Conservation (phyloP, 2,797 vertebrate species). For the Protosalanx chinensis region DNA sequence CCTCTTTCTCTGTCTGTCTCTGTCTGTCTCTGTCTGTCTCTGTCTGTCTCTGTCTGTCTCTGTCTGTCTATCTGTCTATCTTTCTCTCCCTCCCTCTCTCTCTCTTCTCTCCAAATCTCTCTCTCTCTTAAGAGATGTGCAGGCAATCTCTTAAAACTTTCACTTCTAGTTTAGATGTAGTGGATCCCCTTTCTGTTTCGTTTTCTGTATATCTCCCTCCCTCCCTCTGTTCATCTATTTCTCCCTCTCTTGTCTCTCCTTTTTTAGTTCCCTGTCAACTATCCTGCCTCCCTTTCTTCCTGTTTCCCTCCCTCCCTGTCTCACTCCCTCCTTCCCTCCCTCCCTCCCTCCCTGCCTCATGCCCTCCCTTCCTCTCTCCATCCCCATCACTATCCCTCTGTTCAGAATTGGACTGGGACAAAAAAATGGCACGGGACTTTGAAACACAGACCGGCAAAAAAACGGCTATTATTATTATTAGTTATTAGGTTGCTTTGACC, state of each 20-base stretch:
- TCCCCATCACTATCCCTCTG: too few species aligned
- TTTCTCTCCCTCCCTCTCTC: neutral
- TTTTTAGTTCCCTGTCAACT: neutral
- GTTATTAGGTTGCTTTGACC: too few species aligned
- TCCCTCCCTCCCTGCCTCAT: neutral
- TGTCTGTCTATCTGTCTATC: too few species aligned
- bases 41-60: neutral
- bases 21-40: too few species aligned
- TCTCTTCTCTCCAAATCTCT: neutral
- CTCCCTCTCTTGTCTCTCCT: neutral
- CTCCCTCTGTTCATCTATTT: neutral
- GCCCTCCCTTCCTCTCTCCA: too few species aligned
- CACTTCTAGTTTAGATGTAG: too few species aligned
- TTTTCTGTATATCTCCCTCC: neutral
- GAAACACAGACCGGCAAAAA: too few species aligned
- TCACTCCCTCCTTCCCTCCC: neutral
- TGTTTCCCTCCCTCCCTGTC: neutral
- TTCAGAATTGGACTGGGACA: too few species aligned
- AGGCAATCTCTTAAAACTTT: too few species aligned
- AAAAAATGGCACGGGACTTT: too few species aligned
- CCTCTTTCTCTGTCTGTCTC: neutral
- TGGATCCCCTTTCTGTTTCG: conserved; percentile 24
- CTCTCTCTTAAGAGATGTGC: neutral
- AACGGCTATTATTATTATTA: too few species aligned
- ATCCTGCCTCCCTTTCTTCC: neutral